Percentiles rank a stretch among this genome's conserved stretches.
These are phyloP conservation scores for Saccostrea echinata DNA, from an alignment of 1,140 invertebrate genomes.

Conservation along the genomic window DNA sequence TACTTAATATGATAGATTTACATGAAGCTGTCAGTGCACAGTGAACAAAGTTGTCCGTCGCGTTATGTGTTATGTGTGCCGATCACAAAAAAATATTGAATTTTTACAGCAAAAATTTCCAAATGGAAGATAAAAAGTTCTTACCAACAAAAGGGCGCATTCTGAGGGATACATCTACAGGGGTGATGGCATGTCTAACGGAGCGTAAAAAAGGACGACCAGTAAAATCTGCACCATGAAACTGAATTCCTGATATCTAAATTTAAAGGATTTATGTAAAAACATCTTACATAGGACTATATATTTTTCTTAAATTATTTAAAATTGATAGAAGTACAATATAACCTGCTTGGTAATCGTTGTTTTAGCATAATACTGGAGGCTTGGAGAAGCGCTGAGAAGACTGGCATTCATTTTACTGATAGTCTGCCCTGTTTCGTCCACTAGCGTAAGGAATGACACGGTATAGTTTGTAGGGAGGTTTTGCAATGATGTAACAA, in stretches of 20 bases:
- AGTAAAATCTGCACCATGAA: background rate
- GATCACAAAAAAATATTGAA: too few species aligned
- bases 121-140: conserved; percentile 3
- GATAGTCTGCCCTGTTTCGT: background rate
- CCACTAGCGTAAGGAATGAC: background rate
- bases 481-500: background rate
- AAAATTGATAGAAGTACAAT: background rate
- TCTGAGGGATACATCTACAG: background rate
- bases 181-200: background rate
- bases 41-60: too few species aligned
- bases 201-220: background rate
- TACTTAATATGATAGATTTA: too few species aligned
- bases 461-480: background rate
- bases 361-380: background rate
- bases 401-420: background rate
- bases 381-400: background rate
- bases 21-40: too few species aligned
- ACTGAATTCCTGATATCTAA: background rate
- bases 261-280: background rate
- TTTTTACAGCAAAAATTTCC: background rate
- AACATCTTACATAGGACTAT: too few species aligned
- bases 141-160: conserved; percentile 7
- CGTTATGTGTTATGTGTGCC: too few species aligned
- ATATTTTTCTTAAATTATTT: background rate
- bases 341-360: background rate